Evolutionary conservation across 1,140 invertebrate species (phyloP).

Genomic region (Sinella curviseta): DNA sequence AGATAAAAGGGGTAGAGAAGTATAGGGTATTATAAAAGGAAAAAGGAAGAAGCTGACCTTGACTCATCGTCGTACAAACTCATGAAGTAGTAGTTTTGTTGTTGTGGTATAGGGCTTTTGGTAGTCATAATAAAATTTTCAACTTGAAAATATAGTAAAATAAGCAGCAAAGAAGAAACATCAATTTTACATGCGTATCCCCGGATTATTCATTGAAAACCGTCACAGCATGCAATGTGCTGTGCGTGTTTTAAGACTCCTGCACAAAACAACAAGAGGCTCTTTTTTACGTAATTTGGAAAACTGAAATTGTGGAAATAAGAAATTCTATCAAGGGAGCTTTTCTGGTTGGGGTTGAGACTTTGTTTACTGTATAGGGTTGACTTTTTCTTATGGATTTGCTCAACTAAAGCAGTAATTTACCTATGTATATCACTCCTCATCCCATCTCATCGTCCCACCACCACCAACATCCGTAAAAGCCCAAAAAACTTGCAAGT

Average conservation of each 20-base stretch:
- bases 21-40: neutral
- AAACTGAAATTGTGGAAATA: no score
- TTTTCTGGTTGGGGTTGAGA: neutral
- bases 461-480: no score
- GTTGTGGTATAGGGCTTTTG: no score
- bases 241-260: neutral
- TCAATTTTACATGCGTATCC: neutral
- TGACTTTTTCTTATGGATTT: neutral
- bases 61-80: neutral
- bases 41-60: conserved; percentile 7
- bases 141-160: no score
- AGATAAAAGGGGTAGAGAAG: neutral
- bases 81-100: neutral
- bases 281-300: no score
- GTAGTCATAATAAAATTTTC: no score
- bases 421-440: neutral
- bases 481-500: neutral
- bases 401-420: neutral
- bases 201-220: neutral
- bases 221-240: neutral
- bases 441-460: neutral
- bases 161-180: no score
- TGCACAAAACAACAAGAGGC: no score
- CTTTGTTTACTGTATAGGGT: no score
- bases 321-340: neutral